Conservation (phyloP, 1,140 invertebrate genomes). For the Drosophila equinoxialis region DNA sequence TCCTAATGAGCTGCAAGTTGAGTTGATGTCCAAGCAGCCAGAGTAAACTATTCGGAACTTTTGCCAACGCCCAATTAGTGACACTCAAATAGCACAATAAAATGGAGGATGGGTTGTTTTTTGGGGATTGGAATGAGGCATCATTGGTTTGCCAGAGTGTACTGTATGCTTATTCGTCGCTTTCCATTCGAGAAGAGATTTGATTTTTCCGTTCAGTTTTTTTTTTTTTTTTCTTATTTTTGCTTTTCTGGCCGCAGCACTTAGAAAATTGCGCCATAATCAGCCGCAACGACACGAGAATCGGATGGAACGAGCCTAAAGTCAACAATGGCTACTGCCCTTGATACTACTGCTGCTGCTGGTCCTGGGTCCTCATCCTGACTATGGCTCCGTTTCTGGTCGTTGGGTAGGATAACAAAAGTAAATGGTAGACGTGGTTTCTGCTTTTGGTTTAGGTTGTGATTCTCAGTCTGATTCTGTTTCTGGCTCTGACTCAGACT, state of each 20-base stretch:
- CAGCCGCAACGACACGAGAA: constrained; percentile 44
- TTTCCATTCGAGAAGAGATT: constrained; percentile 15
- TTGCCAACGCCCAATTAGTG: constrained; percentile 72
- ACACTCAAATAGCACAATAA: constrained; percentile 69
- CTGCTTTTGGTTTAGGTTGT: constrained; percentile 43
- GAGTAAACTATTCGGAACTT: constrained; percentile 71
- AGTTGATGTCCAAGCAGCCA: constrained; percentile 46
- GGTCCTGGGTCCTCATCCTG: constrained; percentile 16
- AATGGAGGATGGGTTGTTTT: background rate
- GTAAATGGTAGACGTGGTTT: constrained; percentile 19
- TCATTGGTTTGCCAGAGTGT: constrained; percentile 11
- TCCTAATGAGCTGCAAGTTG: constrained; percentile 39
- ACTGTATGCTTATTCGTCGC: constrained; percentile 7
- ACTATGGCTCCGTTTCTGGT: background rate
- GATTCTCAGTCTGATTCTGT: constrained; percentile 30
- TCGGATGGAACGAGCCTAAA: constrained; percentile 43
- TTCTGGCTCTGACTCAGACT: background rate
- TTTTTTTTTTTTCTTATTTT: constrained; percentile 40
- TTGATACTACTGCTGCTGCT: constrained; percentile 1
- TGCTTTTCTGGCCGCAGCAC: constrained; percentile 53
- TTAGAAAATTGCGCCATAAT: constrained; percentile 79
- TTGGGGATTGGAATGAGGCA: background rate
- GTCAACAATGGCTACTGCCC: constrained; percentile 57
- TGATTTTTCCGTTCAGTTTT: constrained; percentile 1
- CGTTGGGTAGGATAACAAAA: background rate